A percentile compares a stretch with the other conserved stretches of the same genome.
Evolutionary conservation across 35 echinoderm and acorn worm species (phyloP).

Genomic region (Heliocidaris tuberculata): DNA sequence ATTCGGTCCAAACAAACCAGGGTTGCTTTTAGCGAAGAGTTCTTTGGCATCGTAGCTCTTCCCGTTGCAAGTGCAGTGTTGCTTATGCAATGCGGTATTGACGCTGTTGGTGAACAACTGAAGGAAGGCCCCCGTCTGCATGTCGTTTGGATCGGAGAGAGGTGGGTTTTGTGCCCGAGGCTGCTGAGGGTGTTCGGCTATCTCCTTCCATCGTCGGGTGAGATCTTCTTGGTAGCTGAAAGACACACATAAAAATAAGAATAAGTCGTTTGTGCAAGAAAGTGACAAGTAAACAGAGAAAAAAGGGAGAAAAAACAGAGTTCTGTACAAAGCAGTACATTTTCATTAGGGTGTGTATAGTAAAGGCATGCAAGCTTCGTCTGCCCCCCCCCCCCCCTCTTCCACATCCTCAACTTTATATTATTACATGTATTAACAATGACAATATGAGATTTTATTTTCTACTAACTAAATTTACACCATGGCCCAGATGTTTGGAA

Average conservation of each 20-base stretch:
- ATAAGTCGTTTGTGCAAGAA: no score
- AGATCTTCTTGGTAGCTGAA: slow-evolving; percentile 24
- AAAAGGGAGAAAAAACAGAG: neutral
- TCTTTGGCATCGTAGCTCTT: slow-evolving; percentile 75
- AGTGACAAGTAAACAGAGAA: no score
- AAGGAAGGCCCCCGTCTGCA: slow-evolving; percentile 83
- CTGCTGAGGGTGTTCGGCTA: neutral
- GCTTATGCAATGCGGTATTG: slow-evolving; percentile 83
- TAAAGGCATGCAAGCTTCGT: no score
- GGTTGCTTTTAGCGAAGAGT: slow-evolving; percentile 74
- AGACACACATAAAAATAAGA: neutral
- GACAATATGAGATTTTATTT: no score
- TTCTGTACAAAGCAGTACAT: neutral
- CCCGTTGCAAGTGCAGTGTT: slow-evolving; percentile 71
- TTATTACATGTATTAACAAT: no score
- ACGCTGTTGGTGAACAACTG: slow-evolving; percentile 93
- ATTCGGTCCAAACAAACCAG: slow-evolving; percentile 61
- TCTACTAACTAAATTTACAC: no score
- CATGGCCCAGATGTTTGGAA: no score
- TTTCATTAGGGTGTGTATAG: no score
- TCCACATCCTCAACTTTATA: no score
- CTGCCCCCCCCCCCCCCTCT: no score
- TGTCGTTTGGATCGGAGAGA: slow-evolving; percentile 3
- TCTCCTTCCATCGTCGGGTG: slow-evolving; percentile 40
- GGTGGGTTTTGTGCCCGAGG: neutral